These are phyloP conservation scores for Dolichopus griseipennis DNA, from an alignment of 2,888 invertebrate species.

Conservation along the genomic window DNA sequence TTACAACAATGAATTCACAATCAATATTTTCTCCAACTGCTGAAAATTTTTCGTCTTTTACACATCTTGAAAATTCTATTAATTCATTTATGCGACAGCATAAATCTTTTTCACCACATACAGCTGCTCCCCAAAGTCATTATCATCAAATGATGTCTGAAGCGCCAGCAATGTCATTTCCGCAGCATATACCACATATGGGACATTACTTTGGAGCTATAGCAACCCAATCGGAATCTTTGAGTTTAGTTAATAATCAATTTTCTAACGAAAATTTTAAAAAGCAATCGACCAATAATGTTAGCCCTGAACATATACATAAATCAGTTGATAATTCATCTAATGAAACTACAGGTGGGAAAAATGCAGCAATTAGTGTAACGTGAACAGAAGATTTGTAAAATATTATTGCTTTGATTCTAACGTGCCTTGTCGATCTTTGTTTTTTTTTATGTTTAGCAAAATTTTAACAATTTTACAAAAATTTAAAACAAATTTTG, in stretches of 20 bases:
- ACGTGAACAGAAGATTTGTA: background rate
- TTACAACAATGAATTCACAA: background rate
- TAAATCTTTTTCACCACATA: background rate
- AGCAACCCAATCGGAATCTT: background rate
- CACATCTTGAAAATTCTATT: background rate
- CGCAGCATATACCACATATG: background rate
- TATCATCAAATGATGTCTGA: background rate
- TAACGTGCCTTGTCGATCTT: background rate
- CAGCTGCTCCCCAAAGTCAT: background rate
- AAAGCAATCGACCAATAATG: background rate
- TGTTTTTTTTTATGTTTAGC: background rate
- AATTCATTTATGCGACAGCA: constrained; percentile 1
- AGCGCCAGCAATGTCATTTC: background rate
- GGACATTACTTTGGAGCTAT: background rate
- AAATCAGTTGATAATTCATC: background rate
- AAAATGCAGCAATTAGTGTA: background rate
- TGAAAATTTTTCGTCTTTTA: background rate
- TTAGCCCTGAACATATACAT: background rate
- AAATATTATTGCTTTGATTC: background rate
- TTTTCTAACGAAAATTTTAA: background rate
- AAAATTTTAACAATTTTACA: background rate
- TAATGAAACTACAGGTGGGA: background rate
- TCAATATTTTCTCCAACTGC: background rate
- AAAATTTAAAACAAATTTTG: too few relatives aligned
- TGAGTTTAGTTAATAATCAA: background rate